Conservation (phyloP, 2,113 vertebrate species). For the Aviceda subcristata region DNA sequence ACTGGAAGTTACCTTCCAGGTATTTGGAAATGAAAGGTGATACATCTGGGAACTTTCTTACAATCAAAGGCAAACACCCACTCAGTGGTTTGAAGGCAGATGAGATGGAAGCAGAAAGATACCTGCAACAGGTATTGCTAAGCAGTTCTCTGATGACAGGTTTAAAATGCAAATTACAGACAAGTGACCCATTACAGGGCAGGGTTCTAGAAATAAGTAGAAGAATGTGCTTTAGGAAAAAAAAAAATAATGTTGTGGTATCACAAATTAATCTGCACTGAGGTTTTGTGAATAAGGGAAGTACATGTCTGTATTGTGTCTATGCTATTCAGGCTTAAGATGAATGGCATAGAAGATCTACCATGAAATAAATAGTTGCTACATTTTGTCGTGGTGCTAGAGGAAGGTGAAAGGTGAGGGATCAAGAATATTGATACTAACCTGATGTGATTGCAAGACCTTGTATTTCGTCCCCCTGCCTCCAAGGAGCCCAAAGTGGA, state of each 20-base stretch:
- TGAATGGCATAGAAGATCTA: background rate
- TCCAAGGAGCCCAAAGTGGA: background rate
- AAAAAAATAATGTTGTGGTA: background rate
- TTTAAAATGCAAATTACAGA: background rate
- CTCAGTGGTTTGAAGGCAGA: conserved; percentile 11
- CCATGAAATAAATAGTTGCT: background rate
- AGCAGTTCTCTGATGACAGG: background rate
- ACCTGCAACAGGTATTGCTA: background rate
- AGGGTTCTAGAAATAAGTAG: background rate
- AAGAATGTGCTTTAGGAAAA: background rate
- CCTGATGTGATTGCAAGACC: background rate
- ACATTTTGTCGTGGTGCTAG: background rate
- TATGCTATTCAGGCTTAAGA: background rate
- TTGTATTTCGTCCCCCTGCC: background rate
- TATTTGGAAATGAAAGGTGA: conserved; percentile 24
- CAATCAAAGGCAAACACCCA: conserved; percentile 11
- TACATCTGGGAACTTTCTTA: conserved; percentile 13
- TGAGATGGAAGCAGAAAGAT: background rate
- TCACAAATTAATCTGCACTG: background rate
- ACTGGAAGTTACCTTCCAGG: background rate
- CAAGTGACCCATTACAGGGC: background rate
- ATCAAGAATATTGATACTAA: background rate
- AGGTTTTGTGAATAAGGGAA: background rate
- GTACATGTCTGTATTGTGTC: background rate
- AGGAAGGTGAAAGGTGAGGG: background rate